Conservation (phyloP, 2,797 vertebrate species). For the Strix occidentalis region DNA sequence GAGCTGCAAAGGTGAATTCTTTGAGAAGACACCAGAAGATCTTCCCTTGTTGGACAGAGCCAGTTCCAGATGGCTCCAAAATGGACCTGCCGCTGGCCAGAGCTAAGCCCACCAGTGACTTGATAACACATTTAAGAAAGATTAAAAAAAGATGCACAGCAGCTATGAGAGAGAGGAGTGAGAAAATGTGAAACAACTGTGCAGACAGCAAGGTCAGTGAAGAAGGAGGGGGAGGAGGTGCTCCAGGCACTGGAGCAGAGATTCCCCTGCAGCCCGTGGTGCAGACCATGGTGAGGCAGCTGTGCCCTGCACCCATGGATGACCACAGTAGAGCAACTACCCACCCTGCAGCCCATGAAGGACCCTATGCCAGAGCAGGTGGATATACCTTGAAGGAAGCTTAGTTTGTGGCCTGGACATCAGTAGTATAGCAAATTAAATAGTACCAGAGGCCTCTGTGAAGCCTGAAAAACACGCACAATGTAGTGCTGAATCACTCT, state of each 20-base stretch:
- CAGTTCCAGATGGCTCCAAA: not conserved
- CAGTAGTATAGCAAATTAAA: not conserved
- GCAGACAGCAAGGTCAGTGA: not conserved
- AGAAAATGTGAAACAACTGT: not conserved
- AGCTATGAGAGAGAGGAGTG: not conserved
- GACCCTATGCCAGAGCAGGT: not conserved
- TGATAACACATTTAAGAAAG: not conserved
- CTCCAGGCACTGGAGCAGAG: not conserved
- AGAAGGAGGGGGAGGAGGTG: not conserved
- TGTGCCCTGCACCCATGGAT: not conserved
- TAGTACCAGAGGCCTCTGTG: not conserved
- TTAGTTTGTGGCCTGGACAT: not conserved
- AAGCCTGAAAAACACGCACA: not conserved
- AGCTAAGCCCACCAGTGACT: not conserved
- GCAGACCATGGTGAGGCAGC: not conserved
- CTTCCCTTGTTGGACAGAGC: accelerated
- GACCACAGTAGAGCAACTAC: not conserved
- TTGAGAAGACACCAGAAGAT: not conserved
- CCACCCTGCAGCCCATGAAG: not conserved
- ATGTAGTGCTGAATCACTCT: not conserved
- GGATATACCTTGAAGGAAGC: not conserved
- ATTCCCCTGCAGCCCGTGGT: not conserved
- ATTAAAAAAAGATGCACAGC: not conserved
- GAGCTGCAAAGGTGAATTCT: not conserved
- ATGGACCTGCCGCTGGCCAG: not conserved